phyloP scores from a whole-genome alignment of 2,888 invertebrate genomes.

The Ophraella communa region DNA sequence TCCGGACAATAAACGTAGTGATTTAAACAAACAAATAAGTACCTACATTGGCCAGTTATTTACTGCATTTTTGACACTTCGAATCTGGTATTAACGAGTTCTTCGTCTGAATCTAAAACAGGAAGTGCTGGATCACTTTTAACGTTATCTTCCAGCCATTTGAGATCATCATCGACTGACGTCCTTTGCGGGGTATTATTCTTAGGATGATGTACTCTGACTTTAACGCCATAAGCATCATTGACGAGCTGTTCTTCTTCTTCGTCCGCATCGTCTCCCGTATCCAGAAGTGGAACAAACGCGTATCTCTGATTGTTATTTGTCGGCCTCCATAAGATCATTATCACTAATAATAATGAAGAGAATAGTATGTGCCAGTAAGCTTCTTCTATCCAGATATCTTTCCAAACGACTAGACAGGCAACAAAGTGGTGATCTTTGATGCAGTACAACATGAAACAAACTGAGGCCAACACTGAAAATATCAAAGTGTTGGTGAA shows the following conservation, averaged over 20 bases:
- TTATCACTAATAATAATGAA: slow-evolving; percentile 85
- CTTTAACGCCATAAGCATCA: slow-evolving; percentile 85
- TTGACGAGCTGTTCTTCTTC: slow-evolving; percentile 87
- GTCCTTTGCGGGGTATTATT: slow-evolving; percentile 60
- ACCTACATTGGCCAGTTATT: slow-evolving; percentile 2
- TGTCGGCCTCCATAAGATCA: slow-evolving; percentile 94
- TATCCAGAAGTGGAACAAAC: slow-evolving; percentile 90
- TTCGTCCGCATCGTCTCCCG: slow-evolving; percentile 73
- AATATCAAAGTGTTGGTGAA: slow-evolving; percentile 94
- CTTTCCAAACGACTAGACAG: slow-evolving; percentile 88
- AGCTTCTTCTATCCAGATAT: slow-evolving; percentile 92
- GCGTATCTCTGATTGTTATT: slow-evolving; percentile 95
- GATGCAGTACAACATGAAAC: slow-evolving; percentile 93
- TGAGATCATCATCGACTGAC: slow-evolving; percentile 76
- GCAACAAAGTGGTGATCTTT: slow-evolving; percentile 76
- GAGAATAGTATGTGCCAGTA: slow-evolving; percentile 96
- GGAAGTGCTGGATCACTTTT: slow-evolving; percentile 74
- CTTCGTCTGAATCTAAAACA: slow-evolving; percentile 80
- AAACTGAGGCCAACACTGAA: slow-evolving; percentile 86
- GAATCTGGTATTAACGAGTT: slow-evolving; percentile 83
- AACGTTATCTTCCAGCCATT: slow-evolving; percentile 96
- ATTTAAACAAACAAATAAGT: slow-evolving; percentile 3
- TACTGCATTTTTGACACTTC: slow-evolving; percentile 90
- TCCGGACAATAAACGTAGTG: not conserved
- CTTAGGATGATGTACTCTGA: slow-evolving; percentile 62